These are phyloP conservation scores for Villa cingulata DNA, from an alignment of 2,888 invertebrate species.

Conservation along the genomic window DNA sequence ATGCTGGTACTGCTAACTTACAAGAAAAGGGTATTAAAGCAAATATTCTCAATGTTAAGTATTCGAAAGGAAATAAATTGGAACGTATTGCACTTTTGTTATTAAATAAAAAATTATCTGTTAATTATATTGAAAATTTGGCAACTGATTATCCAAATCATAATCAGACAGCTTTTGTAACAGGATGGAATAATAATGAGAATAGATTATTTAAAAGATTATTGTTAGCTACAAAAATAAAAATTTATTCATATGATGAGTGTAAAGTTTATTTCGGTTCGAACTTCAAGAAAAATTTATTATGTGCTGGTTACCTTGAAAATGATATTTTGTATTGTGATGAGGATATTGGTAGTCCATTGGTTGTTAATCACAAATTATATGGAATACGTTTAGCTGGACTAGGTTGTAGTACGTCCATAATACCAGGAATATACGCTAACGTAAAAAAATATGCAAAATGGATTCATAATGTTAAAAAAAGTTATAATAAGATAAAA, in stretches of 20 bases:
- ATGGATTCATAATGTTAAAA: neutral
- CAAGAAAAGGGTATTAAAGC: no score
- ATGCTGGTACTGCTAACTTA: no score
- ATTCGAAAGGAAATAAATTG: no score
- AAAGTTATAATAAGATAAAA: no score
- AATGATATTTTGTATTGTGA: neutral
- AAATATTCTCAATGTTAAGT: no score
- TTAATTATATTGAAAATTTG: neutral
- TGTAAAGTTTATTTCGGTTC: neutral
- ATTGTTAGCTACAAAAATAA: neutral
- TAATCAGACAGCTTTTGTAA: neutral
- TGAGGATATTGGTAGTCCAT: neutral
- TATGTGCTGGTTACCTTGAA: neutral
- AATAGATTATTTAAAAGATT: neutral
- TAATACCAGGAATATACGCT: neutral
- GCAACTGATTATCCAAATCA: neutral
- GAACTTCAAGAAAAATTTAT: neutral
- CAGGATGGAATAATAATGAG: neutral
- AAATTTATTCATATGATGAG: neutral
- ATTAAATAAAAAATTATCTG: neutral
- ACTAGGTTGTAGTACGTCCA: neutral
- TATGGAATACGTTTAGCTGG: neutral
- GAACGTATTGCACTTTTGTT: neutral
- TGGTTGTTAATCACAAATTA: neutral
- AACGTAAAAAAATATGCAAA: neutral